Evolutionary conservation across 2,797 vertebrate genomes (phyloP), one percentile per base, ranked within the genome.

Genomic region (Miichthys miiuy): DNA sequence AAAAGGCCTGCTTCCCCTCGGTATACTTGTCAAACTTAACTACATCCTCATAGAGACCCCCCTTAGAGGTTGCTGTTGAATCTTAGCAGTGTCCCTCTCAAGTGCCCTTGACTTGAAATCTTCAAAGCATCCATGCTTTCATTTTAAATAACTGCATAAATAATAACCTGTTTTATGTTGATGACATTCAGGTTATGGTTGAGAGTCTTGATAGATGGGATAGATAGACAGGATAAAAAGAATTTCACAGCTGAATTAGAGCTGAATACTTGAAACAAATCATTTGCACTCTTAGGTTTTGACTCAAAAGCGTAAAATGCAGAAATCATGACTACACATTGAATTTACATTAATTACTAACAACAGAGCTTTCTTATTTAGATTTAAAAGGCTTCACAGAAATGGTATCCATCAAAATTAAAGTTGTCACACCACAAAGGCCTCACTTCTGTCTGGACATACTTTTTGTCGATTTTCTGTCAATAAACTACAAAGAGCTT

Each of bases 401-500:
- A 50, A 54, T 2, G 10, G 3, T 38, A 68, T 70, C 30, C 0
- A 7, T 66, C 72, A 52, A 72, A 86, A 83, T 77, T 8, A 71
- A 70, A 70, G 63, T 38, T 47, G 73, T 46, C 58, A 61, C 27
- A 3, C 50, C 44, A 76, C 72, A 66, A 79, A 69, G 60, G 8
- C 61, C 56, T 34, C 3, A 30, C 62, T n/a, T 54, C 21, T 18
- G 64, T 80, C 64, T 83, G 69, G 87, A 85, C 76, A 62, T 14
- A 46, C 71, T 60, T 38, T 41, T 25, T 64, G 72, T 87, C 41
- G 56, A 80, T 86, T 84, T 82, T 68, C 65, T 63, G 21, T 79
- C 75, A 63, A 65, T 51, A 13, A 79, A 87, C 76, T 84, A 87
- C 84, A 89, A 83, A 88, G 81, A 78, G 68, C 72, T 34, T 13